Evolutionary conservation across 2,797 vertebrate species (phyloP), one percentile per base, ranked within the genome.

Genomic region (Distichodus sexfasciatus): DNA sequence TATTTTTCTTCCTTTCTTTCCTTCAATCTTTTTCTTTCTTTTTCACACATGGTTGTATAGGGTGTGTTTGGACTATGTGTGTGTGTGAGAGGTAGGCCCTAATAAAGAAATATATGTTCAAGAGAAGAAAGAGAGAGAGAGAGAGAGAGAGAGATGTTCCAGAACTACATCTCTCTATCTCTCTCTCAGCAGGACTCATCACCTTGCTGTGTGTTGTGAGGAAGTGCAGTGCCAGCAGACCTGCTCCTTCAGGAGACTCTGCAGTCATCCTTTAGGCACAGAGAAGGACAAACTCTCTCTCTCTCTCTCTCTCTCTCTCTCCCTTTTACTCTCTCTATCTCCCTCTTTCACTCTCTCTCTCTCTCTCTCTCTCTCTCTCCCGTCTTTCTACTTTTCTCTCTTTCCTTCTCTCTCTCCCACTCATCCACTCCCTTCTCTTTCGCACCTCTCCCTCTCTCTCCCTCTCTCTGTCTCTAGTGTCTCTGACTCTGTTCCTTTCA

Each of bases 201-300:
- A 72, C 69, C 69, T 72, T 72, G 61, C 21, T 65, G 69, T 72
- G 62, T 66, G 65, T 72, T 72, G 61, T 72, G 69, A 50, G 47
- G 69, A 72, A 72, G 69, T 72, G 69, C 69, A 65, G 65, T 72
- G 69, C 69, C 69, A 72, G 69, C 69, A 72, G 69, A 72, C 69
- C 61, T 72, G 69, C 61, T 57, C 69, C 69, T 72, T 72, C 62
- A 72, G 69, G 69, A 61, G 69, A 72, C 69, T 50, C 26, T 62
- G 41, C 44, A n/a, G n/a, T n/a, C 66, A 72, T 47, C 62, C 65
- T 74, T 74, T 58, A 59, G 65, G 63, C n/a, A 62, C 55, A 63
- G 19, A n/a, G 43, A 40, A 62, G 53, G 64, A 58, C 71, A 74
- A 63, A 68, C 31, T 43, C 46, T 46, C 29, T 46, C 7, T 31